Base-by-base conservation (phyloP, 1,140 invertebrate genomes). In the Drosophila lacertosa region DNA sequence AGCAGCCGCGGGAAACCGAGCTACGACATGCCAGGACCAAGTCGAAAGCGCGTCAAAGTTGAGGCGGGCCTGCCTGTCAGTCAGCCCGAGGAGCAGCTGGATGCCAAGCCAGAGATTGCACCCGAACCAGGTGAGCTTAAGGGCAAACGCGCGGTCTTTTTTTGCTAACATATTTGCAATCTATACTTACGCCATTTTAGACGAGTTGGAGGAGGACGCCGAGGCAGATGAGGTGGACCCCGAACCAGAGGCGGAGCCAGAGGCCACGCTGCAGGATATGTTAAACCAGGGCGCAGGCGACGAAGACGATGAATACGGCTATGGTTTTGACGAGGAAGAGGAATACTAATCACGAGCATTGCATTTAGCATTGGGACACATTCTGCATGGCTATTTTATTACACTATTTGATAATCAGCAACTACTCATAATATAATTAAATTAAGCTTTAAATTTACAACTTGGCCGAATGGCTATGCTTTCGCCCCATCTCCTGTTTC, bases 311-410 rank as follows among this genome's bases (percentile, higher is more conserved):
- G 81, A 91, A 53, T 91, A 84, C 13, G 82, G 82, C 29, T 91
- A 91, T 45, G 91, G 82, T 7, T 91, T 91, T 69, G 90, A 91
- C 44, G 90, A 91, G n/a, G 90, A 91, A 18, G 74, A 82, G 37
- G 81, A 88, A 39, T 86, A 86, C 55, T 86, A 88, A 40, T 13
- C 22, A 15, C 35, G 48, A 40, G 10, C 32, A 11, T 35, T 22
- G 50, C 60, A 64, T 64, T 59, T 59, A 47, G 29, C 4, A 35
- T 45, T 51, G 13, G 6, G 1, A 3, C n/a, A 66, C 39, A 40
- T 66, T 58, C 24, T 48, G 6, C 22, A 13, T 22, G 32, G 13
- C 26, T 10, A 26, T 40, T 67, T 37, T 15, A 16, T 35, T 62
- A 42, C 51, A 39, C 47, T 16, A 53, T 51, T 33, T 45, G 16